Conservation (phyloP, 2,113 vertebrate genomes). For the Climacteris rufus region DNA sequence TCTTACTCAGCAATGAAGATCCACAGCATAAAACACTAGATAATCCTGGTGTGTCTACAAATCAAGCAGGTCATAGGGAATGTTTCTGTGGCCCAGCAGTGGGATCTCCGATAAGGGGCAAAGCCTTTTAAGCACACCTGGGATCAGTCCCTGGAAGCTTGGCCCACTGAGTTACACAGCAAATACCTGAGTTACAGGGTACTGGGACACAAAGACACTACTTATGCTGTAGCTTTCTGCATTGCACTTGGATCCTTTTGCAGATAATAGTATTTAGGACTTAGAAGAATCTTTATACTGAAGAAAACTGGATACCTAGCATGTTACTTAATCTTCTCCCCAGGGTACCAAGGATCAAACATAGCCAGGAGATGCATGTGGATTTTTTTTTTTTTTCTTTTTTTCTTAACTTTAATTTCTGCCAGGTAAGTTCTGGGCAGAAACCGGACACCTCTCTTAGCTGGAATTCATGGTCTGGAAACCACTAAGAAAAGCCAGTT, state of each 20-base stretch:
- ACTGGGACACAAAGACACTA: not conserved
- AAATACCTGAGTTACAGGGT: not conserved
- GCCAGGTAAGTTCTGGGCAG: slow-evolving; percentile 51
- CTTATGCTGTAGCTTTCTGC: not conserved
- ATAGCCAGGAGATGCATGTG: not conserved
- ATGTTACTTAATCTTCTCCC: not conserved
- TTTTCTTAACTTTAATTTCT: not conserved
- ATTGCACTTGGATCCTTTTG: not conserved
- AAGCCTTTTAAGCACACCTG: not conserved
- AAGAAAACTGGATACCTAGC: not conserved
- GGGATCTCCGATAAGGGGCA: not conserved
- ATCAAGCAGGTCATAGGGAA: not conserved
- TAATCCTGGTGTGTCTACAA: not conserved
- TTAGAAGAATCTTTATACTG: not conserved
- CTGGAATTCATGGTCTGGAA: slow-evolving; percentile 62
- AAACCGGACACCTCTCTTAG: slow-evolving; percentile 40
- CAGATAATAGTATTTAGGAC: not conserved
- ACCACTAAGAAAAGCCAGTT: slow-evolving; percentile 39
- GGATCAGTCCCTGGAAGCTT: not conserved
- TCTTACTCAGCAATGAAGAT: not conserved
- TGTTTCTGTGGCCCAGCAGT: not conserved
- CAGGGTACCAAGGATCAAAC: not conserved
- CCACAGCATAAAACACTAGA: not conserved
- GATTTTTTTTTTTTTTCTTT: not conserved
- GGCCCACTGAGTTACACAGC: not conserved